These are phyloP conservation scores for Thaumetopoea pityocampa DNA, from an alignment of 1,140 invertebrate genomes.

Conservation along the genomic window DNA sequence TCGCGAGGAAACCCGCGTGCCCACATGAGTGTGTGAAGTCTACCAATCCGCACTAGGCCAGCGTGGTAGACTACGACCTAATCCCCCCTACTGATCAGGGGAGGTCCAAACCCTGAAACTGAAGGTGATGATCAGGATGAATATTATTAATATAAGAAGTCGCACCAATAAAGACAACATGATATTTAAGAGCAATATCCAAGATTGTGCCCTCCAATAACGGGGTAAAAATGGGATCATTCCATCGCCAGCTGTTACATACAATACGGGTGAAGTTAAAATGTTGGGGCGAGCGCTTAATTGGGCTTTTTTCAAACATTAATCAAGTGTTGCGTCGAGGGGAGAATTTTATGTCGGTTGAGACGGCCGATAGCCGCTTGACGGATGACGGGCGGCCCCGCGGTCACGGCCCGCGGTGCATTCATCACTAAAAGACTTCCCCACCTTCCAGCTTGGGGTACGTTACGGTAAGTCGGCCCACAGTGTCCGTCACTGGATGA, in stretches of 20 bases:
- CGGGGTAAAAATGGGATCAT: constrained; percentile 22
- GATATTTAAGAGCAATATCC: constrained; percentile 6
- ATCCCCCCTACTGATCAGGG: too few relatives aligned
- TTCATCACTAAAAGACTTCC: constrained; percentile 33
- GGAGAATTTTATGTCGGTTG: constrained; percentile 52
- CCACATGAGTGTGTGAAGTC: too few relatives aligned
- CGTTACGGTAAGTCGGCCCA: too few relatives aligned
- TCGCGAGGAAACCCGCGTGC: too few relatives aligned
- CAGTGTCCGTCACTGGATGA: too few relatives aligned
- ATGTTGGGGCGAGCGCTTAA: constrained; percentile 45
- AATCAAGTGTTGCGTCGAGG: constrained; percentile 55
- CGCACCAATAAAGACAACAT: neutral
- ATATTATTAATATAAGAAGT: neutral
- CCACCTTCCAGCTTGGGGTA: constrained; percentile 10
- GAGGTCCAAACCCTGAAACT: too few relatives aligned
- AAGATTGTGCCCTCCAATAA: constrained; percentile 18
- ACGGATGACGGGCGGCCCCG: constrained; percentile 37
- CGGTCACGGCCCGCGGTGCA: constrained; percentile 34
- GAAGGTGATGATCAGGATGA: too few relatives aligned
- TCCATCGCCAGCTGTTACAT: constrained; percentile 34
- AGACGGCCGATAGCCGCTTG: constrained; percentile 31
- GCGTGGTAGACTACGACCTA: too few relatives aligned
- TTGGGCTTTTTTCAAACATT: constrained; percentile 65
- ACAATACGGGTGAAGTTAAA: constrained; percentile 47
- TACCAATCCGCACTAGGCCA: too few relatives aligned